These are phyloP conservation scores for Penaeus vannamei DNA, from an alignment of 1,140 invertebrate genomes.

Conservation along the genomic window DNA sequence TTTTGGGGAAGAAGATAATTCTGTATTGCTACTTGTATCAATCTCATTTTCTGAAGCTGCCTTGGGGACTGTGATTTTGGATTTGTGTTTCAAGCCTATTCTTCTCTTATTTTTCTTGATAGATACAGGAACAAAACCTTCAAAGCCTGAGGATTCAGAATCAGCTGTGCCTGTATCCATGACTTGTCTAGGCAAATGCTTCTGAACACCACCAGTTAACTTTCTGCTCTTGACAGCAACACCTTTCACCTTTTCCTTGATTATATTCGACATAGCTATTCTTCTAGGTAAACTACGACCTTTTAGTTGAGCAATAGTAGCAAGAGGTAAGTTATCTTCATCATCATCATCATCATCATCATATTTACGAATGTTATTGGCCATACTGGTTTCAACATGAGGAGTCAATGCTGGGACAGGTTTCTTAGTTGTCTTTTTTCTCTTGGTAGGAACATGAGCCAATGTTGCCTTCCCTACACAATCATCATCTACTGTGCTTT, in stretches of 20 bases:
- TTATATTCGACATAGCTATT: not conserved
- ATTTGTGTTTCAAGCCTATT: constrained; percentile 2
- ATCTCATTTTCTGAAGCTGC: too few species aligned
- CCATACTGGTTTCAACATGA: too few species aligned
- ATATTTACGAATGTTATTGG: too few species aligned
- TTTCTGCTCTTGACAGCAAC: constrained; percentile 7
- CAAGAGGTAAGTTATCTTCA: constrained; percentile 42
- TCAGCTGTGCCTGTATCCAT: constrained; percentile 11
- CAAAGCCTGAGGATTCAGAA: constrained; percentile 49
- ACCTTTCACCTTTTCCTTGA: not conserved
- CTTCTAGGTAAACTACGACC: not conserved
- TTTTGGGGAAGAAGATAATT: too few species aligned
- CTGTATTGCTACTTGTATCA: too few species aligned
- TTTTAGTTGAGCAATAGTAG: constrained; percentile 26
- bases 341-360: constrained; percentile 18
- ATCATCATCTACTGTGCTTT: too few species aligned
- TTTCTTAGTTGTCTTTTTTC: too few species aligned
- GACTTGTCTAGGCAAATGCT: constrained; percentile 9
- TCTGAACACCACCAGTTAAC: not conserved
- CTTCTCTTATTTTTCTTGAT: constrained; percentile 4
- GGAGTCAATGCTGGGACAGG: too few species aligned
- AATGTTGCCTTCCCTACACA: too few species aligned
- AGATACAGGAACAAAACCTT: constrained; percentile 29
- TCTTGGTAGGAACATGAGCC: too few species aligned
- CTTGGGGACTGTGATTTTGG: too few species aligned